These are phyloP conservation scores for Plagiodera versicolora DNA, from an alignment of 2,888 invertebrate genomes.

Conservation along the genomic window DNA sequence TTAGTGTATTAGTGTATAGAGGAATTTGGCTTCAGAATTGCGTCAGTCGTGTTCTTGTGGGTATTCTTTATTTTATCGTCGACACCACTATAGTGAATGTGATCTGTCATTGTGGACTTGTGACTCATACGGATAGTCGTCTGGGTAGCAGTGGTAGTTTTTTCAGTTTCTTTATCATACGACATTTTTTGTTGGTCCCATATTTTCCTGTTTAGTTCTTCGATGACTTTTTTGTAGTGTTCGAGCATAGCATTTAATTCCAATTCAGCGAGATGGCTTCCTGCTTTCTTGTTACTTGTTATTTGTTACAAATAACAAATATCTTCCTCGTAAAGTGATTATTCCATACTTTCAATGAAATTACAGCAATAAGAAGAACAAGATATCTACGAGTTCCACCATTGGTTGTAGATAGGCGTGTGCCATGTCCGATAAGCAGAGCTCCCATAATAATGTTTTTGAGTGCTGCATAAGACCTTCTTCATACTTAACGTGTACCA, in stretches of 20 bases:
- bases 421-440: no score
- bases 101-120: background rate
- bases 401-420: no score
- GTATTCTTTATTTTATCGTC: background rate
- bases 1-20: background rate
- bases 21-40: conserved; percentile 7
- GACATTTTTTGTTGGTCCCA: background rate
- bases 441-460: background rate
- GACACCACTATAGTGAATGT: background rate
- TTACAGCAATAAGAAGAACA: no score
- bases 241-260: background rate
- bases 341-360: no score
- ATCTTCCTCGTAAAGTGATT: no score
- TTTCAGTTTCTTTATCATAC: conserved; percentile 1
- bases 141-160: conserved; percentile 3
- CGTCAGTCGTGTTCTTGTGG: background rate
- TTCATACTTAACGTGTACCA: background rate
- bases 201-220: conserved; percentile 1
- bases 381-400: no score
- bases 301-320: no score
- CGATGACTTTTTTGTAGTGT: conserved; percentile 3
- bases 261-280: background rate
- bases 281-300: no score
- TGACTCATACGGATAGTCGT: background rate
- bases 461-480: background rate